Evolutionary conservation across 1,140 invertebrate genomes (phyloP).

Genomic region (Lepidurus arcticus): DNA sequence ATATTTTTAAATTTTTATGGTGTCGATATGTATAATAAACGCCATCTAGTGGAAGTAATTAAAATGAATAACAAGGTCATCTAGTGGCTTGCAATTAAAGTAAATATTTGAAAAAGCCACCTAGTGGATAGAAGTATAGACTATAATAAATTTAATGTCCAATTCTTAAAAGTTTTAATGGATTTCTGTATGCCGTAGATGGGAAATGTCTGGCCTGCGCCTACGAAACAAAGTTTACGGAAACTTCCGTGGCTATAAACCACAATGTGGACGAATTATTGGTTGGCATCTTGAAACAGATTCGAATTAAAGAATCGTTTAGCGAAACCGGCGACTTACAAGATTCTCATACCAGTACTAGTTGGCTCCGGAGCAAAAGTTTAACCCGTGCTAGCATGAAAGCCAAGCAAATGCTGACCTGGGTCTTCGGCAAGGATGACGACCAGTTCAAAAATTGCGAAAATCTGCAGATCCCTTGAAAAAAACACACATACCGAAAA

Average conservation of each 20-base stretch:
- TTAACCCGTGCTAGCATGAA: constrained; percentile 79
- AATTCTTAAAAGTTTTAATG: neutral
- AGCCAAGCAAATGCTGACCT: constrained; percentile 78
- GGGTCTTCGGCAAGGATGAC: constrained; percentile 82
- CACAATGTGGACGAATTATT: constrained; percentile 83
- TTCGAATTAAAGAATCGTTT: constrained; percentile 60
- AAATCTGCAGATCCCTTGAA: constrained; percentile 74
- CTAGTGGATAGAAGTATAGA: too few relatives aligned
- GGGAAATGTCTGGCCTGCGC: constrained; percentile 79
- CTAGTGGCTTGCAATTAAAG: too few relatives aligned
- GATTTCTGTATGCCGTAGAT: constrained; percentile 54
- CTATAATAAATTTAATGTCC: too few relatives aligned
- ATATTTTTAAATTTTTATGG: neutral
- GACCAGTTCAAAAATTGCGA: constrained; percentile 86
- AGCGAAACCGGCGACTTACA: constrained; percentile 6
- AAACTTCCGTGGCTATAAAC: constrained; percentile 83
- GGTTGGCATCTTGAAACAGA: constrained; percentile 73
- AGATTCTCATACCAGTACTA: constrained; percentile 30
- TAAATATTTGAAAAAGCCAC: too few relatives aligned
- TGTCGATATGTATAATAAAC: neutral
- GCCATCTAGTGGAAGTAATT: neutral
- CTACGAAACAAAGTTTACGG: constrained; percentile 78
- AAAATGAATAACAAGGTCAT: too few relatives aligned
- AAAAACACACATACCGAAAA: constrained; percentile 10
- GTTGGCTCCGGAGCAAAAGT: constrained; percentile 73